Base-by-base conservation (phyloP, 2,888 invertebrate genomes). In the Tetragonisca angustula region DNA sequence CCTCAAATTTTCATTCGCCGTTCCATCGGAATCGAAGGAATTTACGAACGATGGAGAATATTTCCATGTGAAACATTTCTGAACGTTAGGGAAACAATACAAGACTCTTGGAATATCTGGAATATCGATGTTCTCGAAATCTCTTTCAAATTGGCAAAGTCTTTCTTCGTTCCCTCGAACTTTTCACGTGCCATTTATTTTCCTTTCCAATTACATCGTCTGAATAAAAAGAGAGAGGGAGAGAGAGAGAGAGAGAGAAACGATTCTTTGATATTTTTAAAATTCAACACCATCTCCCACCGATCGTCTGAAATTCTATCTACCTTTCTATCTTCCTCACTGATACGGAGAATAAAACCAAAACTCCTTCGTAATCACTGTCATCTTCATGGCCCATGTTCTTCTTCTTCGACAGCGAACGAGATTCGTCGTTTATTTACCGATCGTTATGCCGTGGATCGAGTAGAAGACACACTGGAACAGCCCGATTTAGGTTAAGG, bases 361-460 rank as follows among this genome's bases (percentile, higher is more conserved):
- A 43, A 43, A 27, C 9, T 11, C n/a, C 19, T 24, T 49, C 49
- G 19, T 56, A 56, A 79, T 69, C 68, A 43, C 59, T 70, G 52
- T 78, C 36, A 67, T 72, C 27, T 75, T 56, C 79, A 36, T 21
- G 32, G 24, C 32, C 6, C 27, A 27, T 27, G 9, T 50, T n/a
- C n/a, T n/a, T n/a, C 1, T 27, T 64, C 68, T 9, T 71, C 76
- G 50, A 52, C 50, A 4, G 24, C 24, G 19, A n/a, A 54, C 13
- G 24, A 32, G 70, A 75, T 61, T 67, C 36, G 17, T 62, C 56
- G 56, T n/a, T 79, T 86, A 78, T 84, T 80, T 83, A 72, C 59
- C 27, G 36, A 79, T 81, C 65, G 61, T 85, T 86, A 74, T 50
- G 36, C 19, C 24, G 36, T 67, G 52, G 36, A 4, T 79, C 64